phyloP scores from a whole-genome alignment of 37 sponge, comb jelly and placozoan species.

The Haliclona indistincta region DNA sequence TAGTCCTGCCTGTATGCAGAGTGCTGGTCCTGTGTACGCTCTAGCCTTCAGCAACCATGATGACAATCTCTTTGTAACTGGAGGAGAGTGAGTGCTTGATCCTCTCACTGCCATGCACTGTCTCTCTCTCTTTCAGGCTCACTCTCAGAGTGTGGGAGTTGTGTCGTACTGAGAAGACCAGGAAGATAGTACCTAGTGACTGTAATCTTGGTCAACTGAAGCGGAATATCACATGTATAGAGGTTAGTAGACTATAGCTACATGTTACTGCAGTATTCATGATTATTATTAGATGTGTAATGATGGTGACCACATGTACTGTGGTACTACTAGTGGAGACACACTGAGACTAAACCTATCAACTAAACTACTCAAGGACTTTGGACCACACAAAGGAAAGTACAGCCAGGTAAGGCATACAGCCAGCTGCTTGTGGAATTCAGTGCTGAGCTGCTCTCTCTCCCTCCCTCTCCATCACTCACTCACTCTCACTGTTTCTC shows the following conservation, averaged over 20 bases:
- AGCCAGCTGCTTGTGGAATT: too few species aligned
- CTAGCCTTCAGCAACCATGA: slow-evolving; percentile 68
- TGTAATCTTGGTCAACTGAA: slow-evolving; percentile 94
- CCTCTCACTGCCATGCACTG: neutral
- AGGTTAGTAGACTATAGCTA: too few species aligned
- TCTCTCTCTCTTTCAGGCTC: slow-evolving; percentile 44
- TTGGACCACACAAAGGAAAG: slow-evolving; percentile 93
- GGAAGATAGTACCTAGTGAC: slow-evolving; percentile 94
- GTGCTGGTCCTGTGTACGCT: slow-evolving; percentile 83
- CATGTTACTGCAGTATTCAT: neutral
- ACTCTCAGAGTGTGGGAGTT: slow-evolving; percentile 97
- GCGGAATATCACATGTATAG: slow-evolving; percentile 84
- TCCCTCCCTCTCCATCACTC: too few species aligned
- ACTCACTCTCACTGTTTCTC: too few species aligned
- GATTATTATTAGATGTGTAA: slow-evolving; percentile 68
- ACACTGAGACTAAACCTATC: slow-evolving; percentile 72
- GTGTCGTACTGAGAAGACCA: slow-evolving; percentile 53
- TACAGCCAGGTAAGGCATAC: slow-evolving; percentile 67
- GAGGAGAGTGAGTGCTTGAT: slow-evolving; percentile 96
- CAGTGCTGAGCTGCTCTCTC: too few species aligned
- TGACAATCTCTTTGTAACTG: slow-evolving; percentile 91
- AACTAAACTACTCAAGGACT: slow-evolving; percentile 75
- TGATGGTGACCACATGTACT: slow-evolving; percentile 81
- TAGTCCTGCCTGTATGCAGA: slow-evolving; percentile 87
- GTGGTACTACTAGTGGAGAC: slow-evolving; percentile 97